Conservation (phyloP, 2,888 invertebrate species). For the Macrostomum cliftonense region DNA sequence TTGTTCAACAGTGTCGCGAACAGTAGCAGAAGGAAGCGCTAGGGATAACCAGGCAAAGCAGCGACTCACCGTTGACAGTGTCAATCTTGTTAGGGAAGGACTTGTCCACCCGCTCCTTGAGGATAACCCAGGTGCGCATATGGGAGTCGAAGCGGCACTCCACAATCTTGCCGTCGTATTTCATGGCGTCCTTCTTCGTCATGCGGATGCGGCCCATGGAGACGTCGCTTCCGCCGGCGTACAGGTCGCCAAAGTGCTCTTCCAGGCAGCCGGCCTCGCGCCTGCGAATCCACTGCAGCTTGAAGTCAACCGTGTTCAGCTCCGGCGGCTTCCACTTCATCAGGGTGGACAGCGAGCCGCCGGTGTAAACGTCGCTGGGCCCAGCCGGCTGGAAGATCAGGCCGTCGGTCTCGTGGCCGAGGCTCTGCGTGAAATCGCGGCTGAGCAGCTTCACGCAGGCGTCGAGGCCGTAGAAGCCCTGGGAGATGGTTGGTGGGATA, state of each 20-base stretch:
- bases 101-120: constrained; percentile 89
- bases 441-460: constrained; percentile 40
- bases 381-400: constrained; percentile 79
- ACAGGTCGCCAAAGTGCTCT: constrained; percentile 48
- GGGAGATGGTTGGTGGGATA: not conserved
- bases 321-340: constrained; percentile 91
- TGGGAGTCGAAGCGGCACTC: constrained; percentile 65
- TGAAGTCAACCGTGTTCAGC: constrained; percentile 88
- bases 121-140: constrained; percentile 58
- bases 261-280: constrained; percentile 36
- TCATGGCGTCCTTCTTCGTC: constrained; percentile 19
- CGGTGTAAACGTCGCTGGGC: constrained; percentile 47
- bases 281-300: constrained; percentile 55
- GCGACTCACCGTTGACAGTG: constrained; percentile 55
- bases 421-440: constrained; percentile 61
- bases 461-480: not conserved
- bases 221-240: constrained; percentile 48
- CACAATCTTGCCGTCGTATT: constrained; percentile 74
- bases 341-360: constrained; percentile 62
- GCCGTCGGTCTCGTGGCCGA: constrained; percentile 88
- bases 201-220: constrained; percentile 40
- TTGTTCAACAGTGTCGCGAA: no score
- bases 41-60: no score
- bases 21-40: no score
- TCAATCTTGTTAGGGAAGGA: constrained; percentile 70